These are phyloP conservation scores for Centropyge bicolor DNA, from an alignment of 2,797 vertebrate species.

Conservation along the genomic window DNA sequence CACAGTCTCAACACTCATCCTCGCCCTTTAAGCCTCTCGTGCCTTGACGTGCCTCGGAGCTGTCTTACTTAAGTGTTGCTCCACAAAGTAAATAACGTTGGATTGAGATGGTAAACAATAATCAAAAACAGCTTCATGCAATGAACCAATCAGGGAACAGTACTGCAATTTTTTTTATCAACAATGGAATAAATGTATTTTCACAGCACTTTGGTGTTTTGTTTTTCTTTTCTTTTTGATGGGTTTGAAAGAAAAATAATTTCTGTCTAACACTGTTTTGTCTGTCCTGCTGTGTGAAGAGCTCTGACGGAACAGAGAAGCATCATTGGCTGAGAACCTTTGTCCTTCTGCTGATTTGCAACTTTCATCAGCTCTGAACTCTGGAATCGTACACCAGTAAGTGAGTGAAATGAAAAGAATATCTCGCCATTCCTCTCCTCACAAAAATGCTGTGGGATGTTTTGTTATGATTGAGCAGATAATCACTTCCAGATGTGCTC, in stretches of 20 bases:
- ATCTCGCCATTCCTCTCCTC: slow-evolving; percentile 51
- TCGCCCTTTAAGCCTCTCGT: neutral
- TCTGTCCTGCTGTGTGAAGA: neutral
- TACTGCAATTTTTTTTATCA: neutral
- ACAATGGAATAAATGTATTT: slow-evolving; percentile 4
- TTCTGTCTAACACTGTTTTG: neutral
- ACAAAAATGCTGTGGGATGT: slow-evolving; percentile 53
- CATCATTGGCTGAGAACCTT: slow-evolving; percentile 7
- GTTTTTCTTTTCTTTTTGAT: neutral
- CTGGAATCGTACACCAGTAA: neutral
- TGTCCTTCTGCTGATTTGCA: slow-evolving; percentile 36
- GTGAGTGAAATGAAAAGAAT: slow-evolving; percentile 33
- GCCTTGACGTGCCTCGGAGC: neutral
- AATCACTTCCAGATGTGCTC: slow-evolving; percentile 72
- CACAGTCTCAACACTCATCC: slow-evolving; percentile 31
- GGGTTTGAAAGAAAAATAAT: neutral
- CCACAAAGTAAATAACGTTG: neutral
- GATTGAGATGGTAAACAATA: neutral
- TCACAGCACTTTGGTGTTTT: neutral
- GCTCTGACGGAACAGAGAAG: slow-evolving; percentile 3
- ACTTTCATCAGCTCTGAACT: slow-evolving; percentile 11
- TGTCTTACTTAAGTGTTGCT: neutral
- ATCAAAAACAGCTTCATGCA: neutral
- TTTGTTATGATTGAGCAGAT: slow-evolving; percentile 63
- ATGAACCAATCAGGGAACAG: neutral